Evolutionary conservation across 2,113 vertebrate species (phyloP), one percentile per base, ranked within the genome.

Genomic region (Athene noctua): DNA sequence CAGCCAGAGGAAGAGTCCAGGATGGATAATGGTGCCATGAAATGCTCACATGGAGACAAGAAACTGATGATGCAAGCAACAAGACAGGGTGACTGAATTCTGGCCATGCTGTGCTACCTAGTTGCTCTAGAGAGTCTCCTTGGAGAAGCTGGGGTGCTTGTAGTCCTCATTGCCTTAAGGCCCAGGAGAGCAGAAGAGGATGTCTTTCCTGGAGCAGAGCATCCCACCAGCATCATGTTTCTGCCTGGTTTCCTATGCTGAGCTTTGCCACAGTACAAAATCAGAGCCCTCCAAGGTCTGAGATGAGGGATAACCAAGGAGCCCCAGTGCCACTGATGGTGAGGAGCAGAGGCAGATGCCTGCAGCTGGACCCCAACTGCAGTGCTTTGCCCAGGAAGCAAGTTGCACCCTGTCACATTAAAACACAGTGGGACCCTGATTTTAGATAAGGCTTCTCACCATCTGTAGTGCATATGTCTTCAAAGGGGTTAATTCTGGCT

Each of bases 251-350:
- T 70, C 47, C 61, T 34, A 44, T 20, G 22, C 29, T 40, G 58
- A 86, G 26, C 29, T 86, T 85, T 63, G 52, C 66, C 51, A 18
- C 9, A 26, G 46, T n/a, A 46, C 40, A 79, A 70, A 86, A 55
- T 5, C 15, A 55, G 73, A 85, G 25, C 20, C 16, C 19, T 17
- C 23, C 6, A 3, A 18, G 29, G 20, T 21, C n/a, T 59, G 65
- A n/a, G 38, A 74, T 18, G 21, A 91, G 38, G 36, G 42, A 74
- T 54, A 94, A 4, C 16, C 49, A 26, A 58, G 32, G 51, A 9
- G 9, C 5, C 13, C 29, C 65, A 82, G 30, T 15, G 30, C 22
- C 20, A 14, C 1, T 4, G 14, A 10, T 2, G 4, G 3, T 20
- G 61, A 89, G 26, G 32, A 73, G 40, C 67, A 66, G 81, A 72